Percentiles rank a stretch among this genome's conserved stretches.
phyloP scores from a whole-genome alignment of 92 coral and sea anemone genomes.

The Phymanthus crucifer region DNA sequence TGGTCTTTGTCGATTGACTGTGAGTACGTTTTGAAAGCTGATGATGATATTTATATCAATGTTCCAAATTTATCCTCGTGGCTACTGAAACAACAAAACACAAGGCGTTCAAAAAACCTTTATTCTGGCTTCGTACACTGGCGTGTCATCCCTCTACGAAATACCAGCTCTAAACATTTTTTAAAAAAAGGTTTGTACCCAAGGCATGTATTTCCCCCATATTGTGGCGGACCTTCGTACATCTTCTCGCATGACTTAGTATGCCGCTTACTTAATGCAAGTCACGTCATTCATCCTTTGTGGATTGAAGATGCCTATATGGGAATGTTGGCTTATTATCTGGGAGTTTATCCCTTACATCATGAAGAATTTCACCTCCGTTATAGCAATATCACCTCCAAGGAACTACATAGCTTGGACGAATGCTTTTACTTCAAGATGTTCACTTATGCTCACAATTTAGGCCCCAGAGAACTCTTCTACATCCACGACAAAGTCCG shows the following conservation, averaged over 20 bases:
- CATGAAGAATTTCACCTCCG: conserved; percentile 13
- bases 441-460: neutral
- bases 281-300: neutral
- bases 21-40: conserved; percentile 8
- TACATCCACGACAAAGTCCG: neutral
- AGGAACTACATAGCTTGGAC: neutral
- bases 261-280: conserved; percentile 1
- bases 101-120: neutral
- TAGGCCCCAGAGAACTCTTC: neutral
- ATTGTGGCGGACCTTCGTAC: neutral
- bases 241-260: neutral
- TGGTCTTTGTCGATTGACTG: conserved; percentile 11
- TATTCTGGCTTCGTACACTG: neutral
- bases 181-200: neutral
- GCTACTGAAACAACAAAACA: too few species aligned
- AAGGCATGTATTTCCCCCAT: neutral
- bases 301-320: conserved; percentile 17
- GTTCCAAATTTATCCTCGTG: neutral
- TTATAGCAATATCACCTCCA: neutral
- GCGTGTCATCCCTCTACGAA: neutral
- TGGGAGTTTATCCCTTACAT: neutral
- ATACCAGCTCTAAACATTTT: neutral
- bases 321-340: neutral
- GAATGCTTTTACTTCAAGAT: neutral
- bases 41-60: conserved; percentile 11